Evolutionary conservation across 2,113 vertebrate genomes (phyloP).

Genomic region (Polypterus senegalus): DNA sequence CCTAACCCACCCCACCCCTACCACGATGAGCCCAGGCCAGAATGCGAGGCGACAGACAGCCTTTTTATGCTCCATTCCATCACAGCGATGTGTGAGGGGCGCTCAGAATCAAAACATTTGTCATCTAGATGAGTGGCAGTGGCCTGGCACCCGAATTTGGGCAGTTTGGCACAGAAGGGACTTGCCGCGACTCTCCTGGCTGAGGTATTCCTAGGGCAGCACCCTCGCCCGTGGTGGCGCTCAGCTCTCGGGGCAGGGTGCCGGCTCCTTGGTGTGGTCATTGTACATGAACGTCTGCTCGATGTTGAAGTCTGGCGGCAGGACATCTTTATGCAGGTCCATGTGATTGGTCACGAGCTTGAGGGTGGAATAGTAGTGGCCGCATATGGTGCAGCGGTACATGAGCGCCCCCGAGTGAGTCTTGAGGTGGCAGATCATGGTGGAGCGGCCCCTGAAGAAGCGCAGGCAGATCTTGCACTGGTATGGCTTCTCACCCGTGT

Average conservation of each 20-base stretch:
- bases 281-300: slow-evolving; percentile 98
- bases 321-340: slow-evolving; percentile 82
- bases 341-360: slow-evolving; percentile 94
- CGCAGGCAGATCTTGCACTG: slow-evolving; percentile 96
- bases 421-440: slow-evolving; percentile 97
- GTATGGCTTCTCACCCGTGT: slow-evolving; percentile 92
- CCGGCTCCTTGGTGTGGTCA: slow-evolving; percentile 87
- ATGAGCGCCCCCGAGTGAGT: slow-evolving; percentile 91
- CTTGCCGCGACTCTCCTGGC: too few relatives aligned
- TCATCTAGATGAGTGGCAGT: too few relatives aligned
- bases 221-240: slow-evolving; percentile 1
- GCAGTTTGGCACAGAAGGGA: too few relatives aligned
- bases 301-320: slow-evolving; percentile 87
- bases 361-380: slow-evolving; percentile 89
- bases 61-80: not conserved
- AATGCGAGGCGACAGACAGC: too few relatives aligned
- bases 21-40: too few relatives aligned
- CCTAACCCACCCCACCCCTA: too few relatives aligned
- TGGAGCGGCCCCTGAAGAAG: slow-evolving; percentile 92
- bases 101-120: too few relatives aligned
- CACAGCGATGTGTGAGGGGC: not conserved
- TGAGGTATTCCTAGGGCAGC: not conserved
- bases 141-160: too few relatives aligned
- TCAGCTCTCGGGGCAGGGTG: slow-evolving; percentile 71
- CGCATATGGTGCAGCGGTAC: slow-evolving; percentile 91